Conservation (phyloP, 2,888 invertebrate genomes). For the Arrhopalites spinosus region DNA sequence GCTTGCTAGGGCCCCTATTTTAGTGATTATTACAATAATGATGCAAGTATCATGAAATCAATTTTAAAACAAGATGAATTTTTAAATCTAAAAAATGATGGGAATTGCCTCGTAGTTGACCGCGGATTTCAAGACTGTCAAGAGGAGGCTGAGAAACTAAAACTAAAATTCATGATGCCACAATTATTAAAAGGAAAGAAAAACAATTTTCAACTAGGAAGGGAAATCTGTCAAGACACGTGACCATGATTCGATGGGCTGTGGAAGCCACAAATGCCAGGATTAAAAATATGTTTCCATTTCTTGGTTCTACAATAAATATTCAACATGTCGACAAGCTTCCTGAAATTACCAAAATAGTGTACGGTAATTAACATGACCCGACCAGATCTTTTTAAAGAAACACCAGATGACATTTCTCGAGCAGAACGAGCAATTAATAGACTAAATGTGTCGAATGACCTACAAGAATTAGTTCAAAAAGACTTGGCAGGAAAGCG, state of each 20-base stretch:
- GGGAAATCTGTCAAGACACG: not conserved
- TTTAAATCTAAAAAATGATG: not conserved
- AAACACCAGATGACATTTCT: not conserved
- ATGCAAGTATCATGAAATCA: conserved; percentile 32
- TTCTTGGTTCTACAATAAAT: conserved; percentile 6
- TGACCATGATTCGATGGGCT: conserved; percentile 33
- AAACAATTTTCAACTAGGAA: not conserved
- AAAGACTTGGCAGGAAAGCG: not conserved
- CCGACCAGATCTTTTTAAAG: not conserved
- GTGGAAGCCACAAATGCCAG: conserved; percentile 39
- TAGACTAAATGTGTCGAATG: not conserved
- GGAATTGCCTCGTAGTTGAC: conserved; percentile 23
- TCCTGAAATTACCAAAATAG: not conserved
- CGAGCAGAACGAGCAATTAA: not conserved
- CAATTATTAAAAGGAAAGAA: not conserved
- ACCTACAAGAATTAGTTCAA: not conserved
- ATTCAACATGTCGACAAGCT: not conserved
- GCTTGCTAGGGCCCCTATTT: conserved; percentile 21
- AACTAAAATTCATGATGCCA: conserved; percentile 19
- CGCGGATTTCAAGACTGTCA: conserved; percentile 29
- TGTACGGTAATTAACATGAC: not conserved
- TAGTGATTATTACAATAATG: conserved; percentile 32
- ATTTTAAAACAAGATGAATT: conserved; percentile 18
- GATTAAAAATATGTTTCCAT: conserved; percentile 28
- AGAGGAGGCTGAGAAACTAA: not conserved